Conservation (phyloP, 2,113 vertebrate species). For the Gallinago paraguaiae region DNA sequence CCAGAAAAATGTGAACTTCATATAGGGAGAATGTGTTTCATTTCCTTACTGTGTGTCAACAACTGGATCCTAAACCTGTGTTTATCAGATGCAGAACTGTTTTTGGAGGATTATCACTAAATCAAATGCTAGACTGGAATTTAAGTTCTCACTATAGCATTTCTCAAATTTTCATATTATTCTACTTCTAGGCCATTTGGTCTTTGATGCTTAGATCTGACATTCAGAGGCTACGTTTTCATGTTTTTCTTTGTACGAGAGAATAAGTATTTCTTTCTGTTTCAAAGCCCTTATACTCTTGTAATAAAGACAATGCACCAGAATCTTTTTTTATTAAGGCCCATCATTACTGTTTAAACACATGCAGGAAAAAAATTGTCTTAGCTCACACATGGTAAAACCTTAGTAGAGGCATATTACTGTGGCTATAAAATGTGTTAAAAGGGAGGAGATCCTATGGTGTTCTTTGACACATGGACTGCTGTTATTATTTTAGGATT, state of each 20-base stretch:
- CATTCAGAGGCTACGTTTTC: neutral
- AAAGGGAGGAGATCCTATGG: neutral
- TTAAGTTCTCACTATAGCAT: neutral
- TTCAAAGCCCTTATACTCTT: neutral
- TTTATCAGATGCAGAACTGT: conserved; percentile 54
- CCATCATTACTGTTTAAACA: neutral
- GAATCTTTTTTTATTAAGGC: neutral
- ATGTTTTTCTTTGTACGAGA: neutral
- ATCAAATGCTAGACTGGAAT: conserved; percentile 32
- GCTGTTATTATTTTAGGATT: neutral
- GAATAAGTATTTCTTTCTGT: neutral
- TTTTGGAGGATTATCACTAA: conserved; percentile 61
- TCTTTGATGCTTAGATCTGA: conserved; percentile 33
- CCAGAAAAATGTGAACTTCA: conserved; percentile 55
- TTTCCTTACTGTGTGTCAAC: conserved; percentile 65
- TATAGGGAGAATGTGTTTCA: conserved; percentile 64
- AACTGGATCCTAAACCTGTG: conserved; percentile 42
- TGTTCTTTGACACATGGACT: neutral
- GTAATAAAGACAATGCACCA: neutral
- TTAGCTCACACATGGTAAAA: neutral
- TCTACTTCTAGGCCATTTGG: neutral
- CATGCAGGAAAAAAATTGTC: neutral
- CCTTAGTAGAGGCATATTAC: neutral
- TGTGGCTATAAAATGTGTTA: neutral
- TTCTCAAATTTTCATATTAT: neutral